Conservation (phyloP, 2,888 invertebrate genomes). For the Apodemia zela region DNA sequence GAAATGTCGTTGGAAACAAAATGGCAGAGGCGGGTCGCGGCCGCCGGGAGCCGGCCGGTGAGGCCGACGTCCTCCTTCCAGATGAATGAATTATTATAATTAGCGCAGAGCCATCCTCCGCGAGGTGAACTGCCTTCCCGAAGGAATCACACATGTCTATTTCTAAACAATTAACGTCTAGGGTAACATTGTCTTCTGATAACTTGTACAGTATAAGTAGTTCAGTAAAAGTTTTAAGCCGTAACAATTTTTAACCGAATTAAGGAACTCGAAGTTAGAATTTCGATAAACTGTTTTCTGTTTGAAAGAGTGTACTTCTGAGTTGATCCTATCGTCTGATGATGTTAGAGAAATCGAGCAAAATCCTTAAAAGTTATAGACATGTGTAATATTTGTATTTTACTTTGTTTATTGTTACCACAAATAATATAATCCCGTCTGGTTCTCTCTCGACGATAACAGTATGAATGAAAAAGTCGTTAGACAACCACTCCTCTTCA, state of each 20-base stretch:
- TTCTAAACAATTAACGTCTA: not conserved
- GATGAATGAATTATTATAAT: constrained; percentile 41
- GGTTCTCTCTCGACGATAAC: too few relatives aligned
- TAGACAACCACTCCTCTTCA: too few relatives aligned
- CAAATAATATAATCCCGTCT: too few relatives aligned
- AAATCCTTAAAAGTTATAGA: too few relatives aligned
- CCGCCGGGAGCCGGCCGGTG: constrained; percentile 17
- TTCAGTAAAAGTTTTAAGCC: not conserved
- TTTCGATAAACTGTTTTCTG: too few relatives aligned
- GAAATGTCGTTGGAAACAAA: constrained; percentile 12
- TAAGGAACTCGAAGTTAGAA: not conserved
- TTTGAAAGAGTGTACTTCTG: too few relatives aligned
- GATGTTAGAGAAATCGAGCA: too few relatives aligned
- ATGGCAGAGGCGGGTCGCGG: constrained; percentile 19
- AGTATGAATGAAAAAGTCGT: too few relatives aligned
- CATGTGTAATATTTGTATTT: too few relatives aligned
- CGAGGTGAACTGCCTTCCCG: not conserved
- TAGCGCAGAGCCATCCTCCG: constrained; percentile 25
- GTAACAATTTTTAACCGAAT: not conserved
- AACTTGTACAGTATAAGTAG: not conserved
- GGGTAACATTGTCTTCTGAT: not conserved
- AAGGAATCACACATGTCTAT: not conserved
- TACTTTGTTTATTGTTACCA: too few relatives aligned
- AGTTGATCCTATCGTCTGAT: too few relatives aligned
- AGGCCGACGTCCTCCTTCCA: constrained; percentile 37